These are phyloP conservation scores for Pseudocheirus occidentalis DNA, from an alignment of 2,797 vertebrate species.

Conservation along the genomic window DNA sequence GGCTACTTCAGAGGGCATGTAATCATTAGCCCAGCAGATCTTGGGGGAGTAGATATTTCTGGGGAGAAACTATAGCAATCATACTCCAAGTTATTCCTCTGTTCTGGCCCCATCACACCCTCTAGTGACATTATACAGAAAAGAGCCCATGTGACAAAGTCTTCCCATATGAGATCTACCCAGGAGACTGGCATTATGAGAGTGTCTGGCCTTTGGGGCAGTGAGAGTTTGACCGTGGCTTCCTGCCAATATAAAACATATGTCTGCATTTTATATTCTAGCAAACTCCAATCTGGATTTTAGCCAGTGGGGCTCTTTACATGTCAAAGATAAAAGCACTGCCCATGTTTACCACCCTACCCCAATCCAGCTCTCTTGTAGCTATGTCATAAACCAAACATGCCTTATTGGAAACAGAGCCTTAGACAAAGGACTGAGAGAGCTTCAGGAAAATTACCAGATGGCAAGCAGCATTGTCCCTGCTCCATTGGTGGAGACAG, in stretches of 20 bases:
- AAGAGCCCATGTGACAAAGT: neutral
- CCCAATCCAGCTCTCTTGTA: constrained; percentile 61
- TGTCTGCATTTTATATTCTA: constrained; percentile 59
- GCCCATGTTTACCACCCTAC: constrained; percentile 55
- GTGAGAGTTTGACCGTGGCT: neutral
- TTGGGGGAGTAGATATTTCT: neutral
- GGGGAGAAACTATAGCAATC: neutral
- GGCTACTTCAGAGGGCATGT: neutral
- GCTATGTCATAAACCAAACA: constrained; percentile 65
- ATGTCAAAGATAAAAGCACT: constrained; percentile 75
- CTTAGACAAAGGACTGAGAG: constrained; percentile 52
- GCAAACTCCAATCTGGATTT: constrained; percentile 61
- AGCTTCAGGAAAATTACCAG: constrained; percentile 52
- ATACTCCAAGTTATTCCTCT: neutral
- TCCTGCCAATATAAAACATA: constrained; percentile 48
- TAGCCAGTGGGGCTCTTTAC: constrained; percentile 68
- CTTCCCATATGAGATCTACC: neutral
- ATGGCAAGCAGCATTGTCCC: constrained; percentile 46
- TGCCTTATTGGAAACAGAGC: constrained; percentile 42
- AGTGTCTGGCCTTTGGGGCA: neutral
- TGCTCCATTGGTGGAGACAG: neutral
- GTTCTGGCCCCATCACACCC: neutral
- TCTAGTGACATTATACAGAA: neutral
- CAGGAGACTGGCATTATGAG: neutral
- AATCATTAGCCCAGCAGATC: neutral